These are phyloP conservation scores for Todus mexicanus DNA, from an alignment of 2,797 vertebrate genomes.

Conservation along the genomic window DNA sequence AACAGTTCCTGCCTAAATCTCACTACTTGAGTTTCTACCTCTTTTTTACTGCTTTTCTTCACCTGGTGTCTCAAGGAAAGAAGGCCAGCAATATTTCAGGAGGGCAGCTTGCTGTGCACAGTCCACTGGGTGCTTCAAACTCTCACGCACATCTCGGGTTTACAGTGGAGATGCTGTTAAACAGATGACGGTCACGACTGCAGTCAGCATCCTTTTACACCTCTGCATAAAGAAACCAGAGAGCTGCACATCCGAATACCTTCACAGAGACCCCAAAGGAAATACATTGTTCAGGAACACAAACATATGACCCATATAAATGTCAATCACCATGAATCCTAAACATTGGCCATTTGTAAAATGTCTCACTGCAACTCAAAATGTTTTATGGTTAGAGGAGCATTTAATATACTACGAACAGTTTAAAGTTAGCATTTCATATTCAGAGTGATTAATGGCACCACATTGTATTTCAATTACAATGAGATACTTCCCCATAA, in stretches of 20 bases:
- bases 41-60: not conserved
- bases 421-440: constrained; percentile 74
- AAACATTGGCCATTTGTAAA: constrained; percentile 45
- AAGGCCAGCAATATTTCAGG: not conserved
- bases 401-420: constrained; percentile 72
- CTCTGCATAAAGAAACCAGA: not conserved
- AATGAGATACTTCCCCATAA: constrained; percentile 69
- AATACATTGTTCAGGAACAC: not conserved
- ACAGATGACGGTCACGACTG: not conserved
- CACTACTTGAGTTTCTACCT: not conserved
- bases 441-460: constrained; percentile 74
- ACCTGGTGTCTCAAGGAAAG: not conserved
- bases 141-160: not conserved
- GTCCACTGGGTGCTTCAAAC: not conserved
- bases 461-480: constrained; percentile 79
- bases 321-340: not conserved
- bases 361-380: constrained; percentile 59
- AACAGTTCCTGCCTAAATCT: not conserved
- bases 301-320: not conserved
- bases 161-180: not conserved
- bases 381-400: constrained; percentile 70
- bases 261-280: not conserved
- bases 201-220: not conserved
- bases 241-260: not conserved
- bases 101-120: not conserved